Percentiles rank a stretch among this genome's conserved stretches.
These are phyloP conservation scores for Apeira syringaria DNA, from an alignment of 2,888 invertebrate genomes.

Conservation along the genomic window DNA sequence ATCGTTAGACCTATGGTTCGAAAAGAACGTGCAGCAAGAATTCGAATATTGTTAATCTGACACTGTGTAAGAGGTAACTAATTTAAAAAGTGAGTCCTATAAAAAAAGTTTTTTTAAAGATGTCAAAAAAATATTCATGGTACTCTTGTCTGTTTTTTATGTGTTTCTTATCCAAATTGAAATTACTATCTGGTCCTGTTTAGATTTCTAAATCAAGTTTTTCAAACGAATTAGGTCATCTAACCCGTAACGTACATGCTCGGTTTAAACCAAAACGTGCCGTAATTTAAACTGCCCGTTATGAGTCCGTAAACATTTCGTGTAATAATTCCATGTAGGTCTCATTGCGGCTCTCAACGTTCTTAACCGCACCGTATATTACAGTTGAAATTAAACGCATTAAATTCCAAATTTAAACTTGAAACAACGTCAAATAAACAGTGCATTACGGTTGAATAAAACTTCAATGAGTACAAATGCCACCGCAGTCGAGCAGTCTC, in stretches of 20 bases:
- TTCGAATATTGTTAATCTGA: no score
- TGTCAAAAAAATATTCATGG: no score
- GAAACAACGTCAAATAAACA: not conserved
- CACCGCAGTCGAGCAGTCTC: slow-evolving; percentile 2
- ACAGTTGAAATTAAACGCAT: no score
- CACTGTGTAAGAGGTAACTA: no score
- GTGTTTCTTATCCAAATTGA: no score
- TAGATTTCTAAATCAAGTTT: slow-evolving; percentile 2
- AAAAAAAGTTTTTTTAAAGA: no score
- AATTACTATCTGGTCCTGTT: no score
- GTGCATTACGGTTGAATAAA: not conserved
- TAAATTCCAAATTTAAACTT: not conserved
- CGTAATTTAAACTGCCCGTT: slow-evolving; percentile 10
- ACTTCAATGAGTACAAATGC: slow-evolving; percentile 1
- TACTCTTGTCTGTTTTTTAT: no score
- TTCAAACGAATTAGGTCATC: slow-evolving; percentile 8
- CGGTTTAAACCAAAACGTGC: slow-evolving; percentile 10
- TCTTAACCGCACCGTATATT: not conserved
- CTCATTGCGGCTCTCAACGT: no score
- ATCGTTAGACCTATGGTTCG: no score
- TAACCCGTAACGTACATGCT: slow-evolving; percentile 1
- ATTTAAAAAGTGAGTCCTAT: no score
- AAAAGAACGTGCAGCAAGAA: no score
- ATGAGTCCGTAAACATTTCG: slow-evolving; percentile 11
- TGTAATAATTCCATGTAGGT: slow-evolving; percentile 1